A percentile compares a stretch with the other conserved stretches of the same genome.
These are phyloP conservation scores for Metridium senile DNA, from an alignment of 92 coral and sea anemone species.

Conservation along the genomic window DNA sequence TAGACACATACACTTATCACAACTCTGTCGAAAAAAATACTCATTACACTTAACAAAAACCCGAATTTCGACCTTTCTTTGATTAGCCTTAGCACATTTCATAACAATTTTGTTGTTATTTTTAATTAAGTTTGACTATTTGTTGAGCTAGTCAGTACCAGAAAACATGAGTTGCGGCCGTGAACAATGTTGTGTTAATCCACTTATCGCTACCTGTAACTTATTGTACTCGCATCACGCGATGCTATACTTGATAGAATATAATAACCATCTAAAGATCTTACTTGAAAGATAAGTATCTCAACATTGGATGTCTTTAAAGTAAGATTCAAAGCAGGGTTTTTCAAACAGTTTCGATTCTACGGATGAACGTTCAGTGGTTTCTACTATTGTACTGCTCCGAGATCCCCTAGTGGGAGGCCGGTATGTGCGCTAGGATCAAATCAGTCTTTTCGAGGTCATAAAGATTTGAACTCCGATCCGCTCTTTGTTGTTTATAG, in stretches of 20 bases:
- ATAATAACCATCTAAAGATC: background rate
- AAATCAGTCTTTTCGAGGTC: background rate
- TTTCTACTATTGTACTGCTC: background rate
- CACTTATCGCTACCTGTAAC: background rate
- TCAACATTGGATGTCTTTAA: background rate
- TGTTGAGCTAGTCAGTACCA: background rate
- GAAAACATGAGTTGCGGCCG: background rate
- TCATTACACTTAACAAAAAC: background rate
- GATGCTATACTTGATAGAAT: background rate
- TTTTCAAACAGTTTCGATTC: background rate
- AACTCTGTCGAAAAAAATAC: background rate
- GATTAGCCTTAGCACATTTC: background rate
- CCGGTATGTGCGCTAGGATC: background rate
- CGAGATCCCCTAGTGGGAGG: background rate
- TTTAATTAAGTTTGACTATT: background rate
- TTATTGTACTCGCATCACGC: background rate
- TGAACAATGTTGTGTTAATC: background rate
- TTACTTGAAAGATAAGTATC: background rate
- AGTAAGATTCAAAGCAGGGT: background rate
- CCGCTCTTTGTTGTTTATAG: too few relatives aligned
- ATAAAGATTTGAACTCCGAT: too few relatives aligned
- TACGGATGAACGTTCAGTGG: background rate
- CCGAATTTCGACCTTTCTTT: background rate
- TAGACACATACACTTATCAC: too few relatives aligned
- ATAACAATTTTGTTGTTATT: background rate